A percentile compares a stretch with the other conserved stretches of the same genome.
Conservation (phyloP, 2,113 vertebrate species). For the Nycticebus coucang region DNA sequence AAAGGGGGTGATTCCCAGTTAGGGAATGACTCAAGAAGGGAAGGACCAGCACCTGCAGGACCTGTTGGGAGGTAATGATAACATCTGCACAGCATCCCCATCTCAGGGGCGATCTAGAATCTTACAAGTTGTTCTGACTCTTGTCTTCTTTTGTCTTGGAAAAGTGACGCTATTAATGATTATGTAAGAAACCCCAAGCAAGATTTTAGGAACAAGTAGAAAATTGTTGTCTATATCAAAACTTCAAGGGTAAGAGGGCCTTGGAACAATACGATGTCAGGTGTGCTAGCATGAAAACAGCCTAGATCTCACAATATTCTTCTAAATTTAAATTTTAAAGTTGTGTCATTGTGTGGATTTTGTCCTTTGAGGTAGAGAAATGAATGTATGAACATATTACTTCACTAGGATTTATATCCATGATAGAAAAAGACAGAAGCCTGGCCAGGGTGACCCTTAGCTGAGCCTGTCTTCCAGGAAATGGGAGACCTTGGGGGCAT, state of each 20-base stretch:
- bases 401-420: neutral
- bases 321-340: neutral
- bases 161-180: neutral
- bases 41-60: no score
- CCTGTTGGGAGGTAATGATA: neutral
- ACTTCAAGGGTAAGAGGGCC: neutral
- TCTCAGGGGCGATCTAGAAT: neutral
- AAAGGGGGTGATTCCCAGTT: neutral
- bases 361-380: neutral
- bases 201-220: neutral
- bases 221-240: neutral
- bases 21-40: neutral
- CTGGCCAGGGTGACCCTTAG: rapidly evolving
- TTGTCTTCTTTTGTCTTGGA: neutral
- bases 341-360: neutral
- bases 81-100: rapidly evolving
- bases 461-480: neutral
- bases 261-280: neutral
- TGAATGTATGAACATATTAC: neutral
- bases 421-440: neutral
- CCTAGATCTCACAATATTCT: neutral
- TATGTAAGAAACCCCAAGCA: neutral
- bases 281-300: neutral
- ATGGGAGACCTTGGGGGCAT: no score
- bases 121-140: neutral